phyloP scores from a whole-genome alignment of 2,113 vertebrate species.

The Tenebrosternarchus preto region DNA sequence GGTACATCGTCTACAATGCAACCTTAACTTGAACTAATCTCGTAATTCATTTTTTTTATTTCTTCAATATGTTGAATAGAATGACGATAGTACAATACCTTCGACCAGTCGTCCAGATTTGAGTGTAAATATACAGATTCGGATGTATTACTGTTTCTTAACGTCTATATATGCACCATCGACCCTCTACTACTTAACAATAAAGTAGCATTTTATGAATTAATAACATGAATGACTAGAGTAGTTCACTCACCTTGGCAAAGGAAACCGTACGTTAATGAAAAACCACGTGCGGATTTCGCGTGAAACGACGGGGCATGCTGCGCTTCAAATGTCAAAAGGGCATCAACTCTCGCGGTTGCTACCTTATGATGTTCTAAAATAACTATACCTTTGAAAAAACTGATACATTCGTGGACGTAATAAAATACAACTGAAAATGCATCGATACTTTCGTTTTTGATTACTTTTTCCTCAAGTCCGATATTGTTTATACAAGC shows the following conservation, averaged over 20 bases:
- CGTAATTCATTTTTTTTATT: not conserved
- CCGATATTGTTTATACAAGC: not conserved
- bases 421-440: not conserved
- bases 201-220: not conserved
- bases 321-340: conserved; percentile 10
- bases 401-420: not conserved
- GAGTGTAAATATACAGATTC: not conserved
- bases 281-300: not conserved
- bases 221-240: conserved; percentile 15
- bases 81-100: conserved; percentile 22
- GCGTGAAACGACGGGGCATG: not conserved
- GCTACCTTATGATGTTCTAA: not conserved
- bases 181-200: not conserved
- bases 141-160: not conserved
- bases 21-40: not conserved
- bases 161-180: not conserved
- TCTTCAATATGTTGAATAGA: not conserved
- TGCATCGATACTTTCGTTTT: not conserved
- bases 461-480: not conserved
- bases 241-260: conserved; percentile 3
- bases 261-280: not conserved
- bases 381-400: not conserved
- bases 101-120: conserved; percentile 4
- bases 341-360: not conserved
- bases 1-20: no score